Percentiles rank a stretch among this genome's conserved stretches.
These are phyloP conservation scores for Clunio marinus DNA, from an alignment of 2,888 invertebrate species.

Conservation along the genomic window DNA sequence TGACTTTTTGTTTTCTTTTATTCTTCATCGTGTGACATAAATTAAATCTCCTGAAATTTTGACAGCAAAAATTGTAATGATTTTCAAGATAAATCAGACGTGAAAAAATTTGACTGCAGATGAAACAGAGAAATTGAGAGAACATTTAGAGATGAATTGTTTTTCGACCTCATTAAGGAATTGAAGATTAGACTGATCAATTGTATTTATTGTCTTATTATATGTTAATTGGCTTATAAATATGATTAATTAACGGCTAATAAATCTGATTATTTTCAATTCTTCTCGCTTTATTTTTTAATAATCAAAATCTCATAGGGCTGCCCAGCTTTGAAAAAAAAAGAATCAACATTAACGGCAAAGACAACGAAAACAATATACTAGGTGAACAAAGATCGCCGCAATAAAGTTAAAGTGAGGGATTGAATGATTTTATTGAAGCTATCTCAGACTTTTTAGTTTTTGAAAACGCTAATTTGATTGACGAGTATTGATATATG, in stretches of 20 bases:
- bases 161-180: neutral
- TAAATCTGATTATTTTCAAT: slow-evolving; percentile 9
- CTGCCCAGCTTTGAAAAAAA: too few species aligned
- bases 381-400: neutral
- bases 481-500: neutral
- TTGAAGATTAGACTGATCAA: neutral
- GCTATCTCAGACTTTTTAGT: too few species aligned
- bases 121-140: neutral
- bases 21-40: neutral
- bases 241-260: slow-evolving; percentile 21
- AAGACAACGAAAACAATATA: too few species aligned
- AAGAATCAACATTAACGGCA: slow-evolving; percentile 6
- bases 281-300: neutral
- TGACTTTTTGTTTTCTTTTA: neutral
- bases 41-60: slow-evolving; percentile 2
- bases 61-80: neutral
- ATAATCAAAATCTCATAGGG: slow-evolving; percentile 10
- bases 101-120: neutral
- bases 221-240: slow-evolving; percentile 24
- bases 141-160: neutral
- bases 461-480: neutral
- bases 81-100: neutral
- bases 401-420: neutral
- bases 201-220: neutral
- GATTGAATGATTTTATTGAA: neutral